Base-by-base conservation (phyloP, 2,888 invertebrate species). In the Pheosia tremula region DNA sequence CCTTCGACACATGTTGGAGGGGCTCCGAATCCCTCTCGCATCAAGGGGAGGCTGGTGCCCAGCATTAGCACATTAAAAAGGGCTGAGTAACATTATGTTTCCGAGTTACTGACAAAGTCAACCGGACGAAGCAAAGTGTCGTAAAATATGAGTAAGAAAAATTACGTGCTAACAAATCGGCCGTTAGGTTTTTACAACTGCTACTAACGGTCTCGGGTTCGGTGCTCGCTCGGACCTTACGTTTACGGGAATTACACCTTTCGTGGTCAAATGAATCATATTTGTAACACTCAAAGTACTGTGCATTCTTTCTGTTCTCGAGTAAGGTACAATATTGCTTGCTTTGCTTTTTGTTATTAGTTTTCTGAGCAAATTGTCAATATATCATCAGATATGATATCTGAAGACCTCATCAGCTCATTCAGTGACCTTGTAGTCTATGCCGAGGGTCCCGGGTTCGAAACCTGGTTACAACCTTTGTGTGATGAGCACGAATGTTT, bases 171-270 rank as follows among this genome's bases (percentile, higher is more conserved):
- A 50, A 50, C 50, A 8, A 50, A 50, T 7, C 8, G 24, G 24
- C 50, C 24, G 50, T 50, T 13, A 49, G 49, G 49, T 49, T 50
- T 50, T 50, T 13, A 50, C 50, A 50, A 50, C 50, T 24, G 24
- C 2, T 24, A 2, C 50, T 24, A 50, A 24, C 50, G 50, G 50
- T 24, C 50, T 7, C 50, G 24, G 50, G 50, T 24, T 50, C 50
- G 24, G 24, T 4, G 3, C 50, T 3, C 24, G 3, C 50, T 3
- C 24, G 50, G 50, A 3, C 2, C 8, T 13, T 9, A 50, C 4
- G 24, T 24, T 50, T 50, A 3, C 24, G 24, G 5, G 10, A 24
- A 50, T 13, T 7, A 24, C 50, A 24, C 8, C 50, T 50, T 50
- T 50, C 24, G 8, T 50, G 24, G 50, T 24, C 8, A 50, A 8